Evolutionary conservation across 30 jellyfish, hydroid and myxozoan species (phyloP).

Genomic region (Mastigias papua): DNA sequence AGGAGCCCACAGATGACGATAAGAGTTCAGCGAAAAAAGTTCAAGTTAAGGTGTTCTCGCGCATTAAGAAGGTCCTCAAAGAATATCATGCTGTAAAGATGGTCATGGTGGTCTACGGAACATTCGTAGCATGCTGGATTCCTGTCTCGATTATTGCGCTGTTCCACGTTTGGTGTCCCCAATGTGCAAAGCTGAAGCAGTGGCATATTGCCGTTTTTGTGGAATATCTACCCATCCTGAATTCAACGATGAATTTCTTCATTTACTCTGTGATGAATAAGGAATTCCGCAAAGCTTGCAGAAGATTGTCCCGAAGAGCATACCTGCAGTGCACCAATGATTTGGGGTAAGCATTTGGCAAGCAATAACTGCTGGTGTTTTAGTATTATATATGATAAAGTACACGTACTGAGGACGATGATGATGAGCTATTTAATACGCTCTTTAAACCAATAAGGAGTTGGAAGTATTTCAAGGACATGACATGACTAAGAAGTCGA

Average conservation of each 20-base stretch:
- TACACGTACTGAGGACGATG: too few relatives aligned
- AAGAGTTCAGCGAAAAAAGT: neutral
- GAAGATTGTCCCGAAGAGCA: constrained; percentile 14
- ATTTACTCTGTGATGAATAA: constrained; percentile 86
- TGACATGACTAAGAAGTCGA: too few relatives aligned
- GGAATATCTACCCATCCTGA: constrained; percentile 81
- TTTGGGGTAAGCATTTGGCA: constrained; percentile 1
- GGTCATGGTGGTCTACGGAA: constrained; percentile 84
- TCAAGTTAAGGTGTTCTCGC: constrained; percentile 45
- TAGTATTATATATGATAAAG: too few relatives aligned
- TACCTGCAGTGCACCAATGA: constrained; percentile 48
- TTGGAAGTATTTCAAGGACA: too few relatives aligned
- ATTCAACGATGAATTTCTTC: constrained; percentile 84
- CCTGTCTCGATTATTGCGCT: constrained; percentile 83
- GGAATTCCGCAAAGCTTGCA: constrained; percentile 73
- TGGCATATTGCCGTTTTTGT: constrained; percentile 78
- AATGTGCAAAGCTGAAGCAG: constrained; percentile 26
- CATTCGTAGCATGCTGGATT: constrained; percentile 88
- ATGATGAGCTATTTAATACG: too few relatives aligned
- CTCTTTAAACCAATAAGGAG: too few relatives aligned
- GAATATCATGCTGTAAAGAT: constrained; percentile 84
- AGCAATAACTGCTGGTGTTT: neutral
- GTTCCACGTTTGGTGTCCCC: constrained; percentile 62
- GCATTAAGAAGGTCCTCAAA: constrained; percentile 41
- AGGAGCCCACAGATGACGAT: constrained; percentile 24